phyloP scores from a whole-genome alignment of 2,888 invertebrate species.

The Rhamnusium bicolor region DNA sequence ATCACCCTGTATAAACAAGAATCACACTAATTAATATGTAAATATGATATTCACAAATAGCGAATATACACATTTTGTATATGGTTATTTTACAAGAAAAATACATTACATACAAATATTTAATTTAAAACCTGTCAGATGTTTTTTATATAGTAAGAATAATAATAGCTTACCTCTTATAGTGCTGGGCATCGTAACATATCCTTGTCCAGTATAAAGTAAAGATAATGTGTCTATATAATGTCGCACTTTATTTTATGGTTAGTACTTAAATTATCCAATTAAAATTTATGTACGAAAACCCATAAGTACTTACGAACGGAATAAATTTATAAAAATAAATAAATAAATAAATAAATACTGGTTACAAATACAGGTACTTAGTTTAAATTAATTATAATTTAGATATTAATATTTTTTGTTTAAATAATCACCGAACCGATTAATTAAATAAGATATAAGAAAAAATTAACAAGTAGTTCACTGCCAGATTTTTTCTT shows the following conservation, averaged over 20 bases:
- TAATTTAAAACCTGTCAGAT: too few relatives aligned
- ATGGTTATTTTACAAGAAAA: too few relatives aligned
- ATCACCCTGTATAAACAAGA: too few relatives aligned
- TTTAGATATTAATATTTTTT: constrained; percentile 5
- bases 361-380: constrained; percentile 30
- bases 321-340: background rate
- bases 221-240: constrained; percentile 25
- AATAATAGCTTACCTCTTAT: constrained; percentile 68
- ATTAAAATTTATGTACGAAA: constrained; percentile 1
- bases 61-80: too few relatives aligned
- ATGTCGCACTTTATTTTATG: constrained; percentile 6
- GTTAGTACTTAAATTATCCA: constrained; percentile 5
- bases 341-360: constrained; percentile 23
- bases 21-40: too few relatives aligned
- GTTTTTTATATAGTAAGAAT: too few relatives aligned
- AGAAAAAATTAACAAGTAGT: constrained; percentile 4
- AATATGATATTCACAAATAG: too few relatives aligned
- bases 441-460: background rate
- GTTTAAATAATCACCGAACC: constrained; percentile 16
- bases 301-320: background rate
- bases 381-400: constrained; percentile 11
- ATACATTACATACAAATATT: too few relatives aligned
- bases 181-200: constrained; percentile 71
- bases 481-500: constrained; percentile 63
- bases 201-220: constrained; percentile 54